Base-by-base conservation (phyloP, 2,888 invertebrate species). In the Megaustenia siamemsis region DNA sequence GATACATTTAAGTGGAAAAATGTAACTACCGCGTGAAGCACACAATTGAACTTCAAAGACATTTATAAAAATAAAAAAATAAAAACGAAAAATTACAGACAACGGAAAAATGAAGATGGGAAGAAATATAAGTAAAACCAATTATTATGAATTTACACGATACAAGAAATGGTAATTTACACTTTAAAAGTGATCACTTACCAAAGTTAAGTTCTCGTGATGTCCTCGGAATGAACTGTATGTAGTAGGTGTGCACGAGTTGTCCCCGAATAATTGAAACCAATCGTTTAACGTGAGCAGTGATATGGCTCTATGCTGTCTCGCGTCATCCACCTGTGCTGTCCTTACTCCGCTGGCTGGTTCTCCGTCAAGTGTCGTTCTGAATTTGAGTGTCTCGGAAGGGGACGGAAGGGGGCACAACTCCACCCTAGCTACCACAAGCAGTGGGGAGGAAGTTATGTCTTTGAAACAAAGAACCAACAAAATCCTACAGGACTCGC, bases 251-350 rank as follows among this genome's bases (percentile, higher is more conserved):
- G 21, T 10, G 18, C 15, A 1, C 8, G 32, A 28, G 43, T 3
- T 21, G 28, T n/a, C 28, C 2, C 21, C 45, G 45, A 35, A 45
- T 45, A n/a, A 45, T 28, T 5, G n/a, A 71, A 28, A n/a, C 45
- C n/a, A 43, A 5, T 43, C n/a, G 2, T 15, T 68, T 68, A 80
- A 56, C 38, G 35, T 21, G 40, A 66, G 80, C 35, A 45, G 80
- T 1, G 35, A n/a, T 12, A 63, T 18, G 21, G 28, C 43, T 45
- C 45, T 18, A 68, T 1, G 4, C 66, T 32, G 32, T 40, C 56
- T 56, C 45, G 43, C 71, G 15, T 28, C 45, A 71, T 28, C 43
- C 45, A 71, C 71, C 71, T 71, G 71, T 71, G 43, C 71, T 43
- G 71, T 4, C 24, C 43, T n/a, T 45, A 71, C 71, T 43, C 71